phyloP scores from a whole-genome alignment of 2,797 vertebrate species.

The Acanthurus tractus region DNA sequence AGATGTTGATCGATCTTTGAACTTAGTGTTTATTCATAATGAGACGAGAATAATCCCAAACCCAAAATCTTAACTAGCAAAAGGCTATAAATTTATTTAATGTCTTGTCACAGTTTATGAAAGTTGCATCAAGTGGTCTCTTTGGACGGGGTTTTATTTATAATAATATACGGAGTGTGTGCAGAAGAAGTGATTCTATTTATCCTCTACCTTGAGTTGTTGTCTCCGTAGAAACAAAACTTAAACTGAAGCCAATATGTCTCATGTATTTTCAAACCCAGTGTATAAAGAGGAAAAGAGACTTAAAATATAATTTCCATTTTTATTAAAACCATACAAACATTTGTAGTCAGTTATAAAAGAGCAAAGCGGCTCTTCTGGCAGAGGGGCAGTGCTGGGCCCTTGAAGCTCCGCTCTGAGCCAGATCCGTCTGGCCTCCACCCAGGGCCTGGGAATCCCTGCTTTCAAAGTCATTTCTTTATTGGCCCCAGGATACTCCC shows the following conservation, averaged over 20 bases:
- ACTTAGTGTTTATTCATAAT: conserved; percentile 8
- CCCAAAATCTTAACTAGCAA: not conserved
- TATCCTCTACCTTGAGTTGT: not conserved
- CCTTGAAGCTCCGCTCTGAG: conserved; percentile 82
- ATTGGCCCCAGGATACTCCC: conserved; percentile 84
- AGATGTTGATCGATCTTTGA: not conserved
- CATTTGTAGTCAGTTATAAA: conserved; percentile 96
- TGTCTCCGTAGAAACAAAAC: not conserved
- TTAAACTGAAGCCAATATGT: conserved; percentile 1
- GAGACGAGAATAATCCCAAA: not conserved
- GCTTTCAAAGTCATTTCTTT: conserved; percentile 85
- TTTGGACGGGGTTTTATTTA: not conserved
- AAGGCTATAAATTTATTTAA: not conserved
- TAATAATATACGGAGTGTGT: not conserved
- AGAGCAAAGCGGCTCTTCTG: conserved; percentile 93
- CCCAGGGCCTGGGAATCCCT: conserved; percentile 85
- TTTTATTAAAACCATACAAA: conserved; percentile 99
- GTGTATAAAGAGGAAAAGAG: conserved; percentile 54
- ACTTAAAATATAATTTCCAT: conserved; percentile 86
- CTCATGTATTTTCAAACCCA: conserved; percentile 24
- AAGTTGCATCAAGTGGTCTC: not conserved
- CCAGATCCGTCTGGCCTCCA: conserved; percentile 84
- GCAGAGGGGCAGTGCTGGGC: conserved; percentile 86
- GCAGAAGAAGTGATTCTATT: not conserved
- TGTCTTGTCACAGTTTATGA: not conserved